Evolutionary conservation across 2,113 vertebrate species (phyloP), one percentile per base, ranked within the genome.

Genomic region (Seriola aureovittata): DNA sequence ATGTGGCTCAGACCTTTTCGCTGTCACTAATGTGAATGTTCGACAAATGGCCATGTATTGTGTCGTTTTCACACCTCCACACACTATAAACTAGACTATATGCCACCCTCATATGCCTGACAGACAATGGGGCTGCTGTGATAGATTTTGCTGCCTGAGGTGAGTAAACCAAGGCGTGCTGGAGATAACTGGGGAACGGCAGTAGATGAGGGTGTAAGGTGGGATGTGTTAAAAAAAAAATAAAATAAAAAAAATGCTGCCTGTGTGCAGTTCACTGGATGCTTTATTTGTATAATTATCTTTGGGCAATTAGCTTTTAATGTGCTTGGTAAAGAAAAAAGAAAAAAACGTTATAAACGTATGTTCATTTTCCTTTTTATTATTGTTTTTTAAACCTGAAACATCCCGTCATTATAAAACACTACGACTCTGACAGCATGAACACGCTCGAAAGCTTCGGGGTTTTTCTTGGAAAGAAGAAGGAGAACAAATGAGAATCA

Each of bases 191-290:
- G 71, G 29, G 67, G 13, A 44, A 44, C 54, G 40, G 46, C 21
- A 16, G 46, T 6, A 16, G 4, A 40, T 50, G 76, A 63, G 52
- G 59, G 62, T 65, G 71, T 42, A 21, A 76, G 58, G 75, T 40
- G 72, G 68, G 71, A 69, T 40, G 78, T 58, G 54, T 46, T 48
- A 13, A 21, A 46, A 25, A 46, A 25, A 44, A 19, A 36, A 19
- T 11, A 48, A 42, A 13, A 23, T 64, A 4, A 21, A n/a, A 62
- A 75, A 36, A 23, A 71, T 74, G 69, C 80, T 71, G 77, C 75
- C 72, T 46, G 60, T 72, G 77, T 87, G 72, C 82, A 78, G 86
- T 90, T 92, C 93, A 94, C 94, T 93, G 93, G 92, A 95, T 92
- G 87, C 54, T 91, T 88, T 84, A 66, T 84, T 64, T 82, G 84